Conservation (phyloP, 2,888 invertebrate species). For the Drosophila merina region DNA sequence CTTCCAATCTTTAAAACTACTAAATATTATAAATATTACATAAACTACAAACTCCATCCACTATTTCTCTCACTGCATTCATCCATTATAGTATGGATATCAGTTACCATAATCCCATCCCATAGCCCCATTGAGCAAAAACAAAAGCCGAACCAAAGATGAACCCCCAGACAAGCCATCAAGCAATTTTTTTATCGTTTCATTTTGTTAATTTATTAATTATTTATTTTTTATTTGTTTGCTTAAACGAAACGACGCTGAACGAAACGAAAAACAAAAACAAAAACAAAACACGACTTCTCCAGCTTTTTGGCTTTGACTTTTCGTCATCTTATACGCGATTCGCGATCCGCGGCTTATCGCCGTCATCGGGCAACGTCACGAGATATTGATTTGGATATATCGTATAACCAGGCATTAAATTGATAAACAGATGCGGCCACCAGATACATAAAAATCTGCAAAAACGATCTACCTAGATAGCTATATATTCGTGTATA, state of each 20-base stretch:
- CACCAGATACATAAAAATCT: conserved; percentile 1
- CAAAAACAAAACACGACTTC: neutral
- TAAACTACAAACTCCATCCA: too few species aligned
- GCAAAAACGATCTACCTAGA: neutral
- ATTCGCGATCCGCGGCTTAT: conserved; percentile 11
- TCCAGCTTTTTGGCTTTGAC: conserved; percentile 9
- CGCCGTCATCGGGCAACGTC: conserved; percentile 34
- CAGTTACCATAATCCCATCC: neutral
- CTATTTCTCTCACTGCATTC: neutral
- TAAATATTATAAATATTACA: too few species aligned
- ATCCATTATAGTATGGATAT: neutral
- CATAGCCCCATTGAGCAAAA: conserved; percentile 26
- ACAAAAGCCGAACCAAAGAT: conserved; percentile 17
- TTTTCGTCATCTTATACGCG: conserved; percentile 13
- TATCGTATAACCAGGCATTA: neutral
- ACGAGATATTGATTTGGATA: conserved; percentile 5
- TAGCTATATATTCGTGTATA: conserved; percentile 6
- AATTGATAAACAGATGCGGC: conserved; percentile 11
- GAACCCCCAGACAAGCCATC: conserved; percentile 29
- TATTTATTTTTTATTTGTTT: conserved; percentile 54
- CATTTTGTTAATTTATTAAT: conserved; percentile 59
- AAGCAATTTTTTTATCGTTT: conserved; percentile 39
- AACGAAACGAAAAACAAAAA: neutral
- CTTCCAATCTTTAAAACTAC: too few species aligned
- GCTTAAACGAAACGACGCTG: conserved; percentile 37